Base-by-base conservation (phyloP, 2,797 vertebrate species). In the Pelobates cultripes region DNA sequence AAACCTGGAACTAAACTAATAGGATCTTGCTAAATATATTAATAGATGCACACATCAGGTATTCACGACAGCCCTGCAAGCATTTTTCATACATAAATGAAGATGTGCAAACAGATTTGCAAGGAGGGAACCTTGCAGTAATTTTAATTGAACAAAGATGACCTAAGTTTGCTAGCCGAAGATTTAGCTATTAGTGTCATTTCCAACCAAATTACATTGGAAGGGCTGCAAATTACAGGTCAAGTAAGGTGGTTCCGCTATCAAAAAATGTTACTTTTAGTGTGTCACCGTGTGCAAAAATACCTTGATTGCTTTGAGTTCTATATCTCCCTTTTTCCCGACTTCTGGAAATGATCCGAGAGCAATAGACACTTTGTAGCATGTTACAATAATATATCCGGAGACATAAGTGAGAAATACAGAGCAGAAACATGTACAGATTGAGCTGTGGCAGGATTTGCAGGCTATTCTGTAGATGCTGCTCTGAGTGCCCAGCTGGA, bases 91-190 rank as follows among this genome's bases (percentile, higher is more conserved):
- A 66, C 61, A 66, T 66, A 66, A 76, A 76, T 66, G 43, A 76
- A 76, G 43, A 66, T 66, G 60, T 66, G 74, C 44, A 73, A 75
- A 79, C 14, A 74, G 28, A 76, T 4, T 14, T 75, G 28, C 6
- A 78, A 43, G 61, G 70, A 10, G 0, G 0, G 15, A 3, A 4
- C 43, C 68, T 41, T 0, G n/a, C 3, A 79, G 0, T 73, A 83
- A 66, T 85, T 2, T 7, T 43, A 57, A 53, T 80, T 0, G 12
- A 17, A 47, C 0, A 2, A 86, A 82, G 17, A 15, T 0, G 75
- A 80, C 80, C 82, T 7, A 2, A 83, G 4, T 15, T 82, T 85
- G 81, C 10, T 78, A 66, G 17, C 60, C 10, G 12, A 81, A 83
- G 87, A 66, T 53, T 53, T 1, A 42, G 45, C 12, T 79, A 43